Base-by-base conservation (phyloP, 2,797 vertebrate genomes). In the Melanotaenia pygmaea region DNA sequence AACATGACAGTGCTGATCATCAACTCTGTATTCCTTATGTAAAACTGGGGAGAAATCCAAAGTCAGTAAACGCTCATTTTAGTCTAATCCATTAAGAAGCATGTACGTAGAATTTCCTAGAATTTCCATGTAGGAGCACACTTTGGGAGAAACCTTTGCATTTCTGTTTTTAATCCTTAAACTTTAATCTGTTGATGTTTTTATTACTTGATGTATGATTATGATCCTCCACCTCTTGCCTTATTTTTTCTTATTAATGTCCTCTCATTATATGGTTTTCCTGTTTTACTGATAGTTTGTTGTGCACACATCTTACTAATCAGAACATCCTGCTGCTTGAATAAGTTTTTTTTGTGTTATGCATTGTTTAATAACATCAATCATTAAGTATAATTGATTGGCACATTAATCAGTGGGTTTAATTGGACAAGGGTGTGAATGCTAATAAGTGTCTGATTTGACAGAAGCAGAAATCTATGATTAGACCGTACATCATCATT, bases 301-400 rank as follows among this genome's bases (percentile, higher is more conserved):
- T 79, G 59, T 66, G 68, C 76, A 64, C 53, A 75, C 70, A 69
- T 63, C 80, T 81, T 76, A 75, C 85, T 86, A 85, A 87, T 83
- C 79, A 59, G 62, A 79, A 76, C 76, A 78, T 81, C 86, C 85
- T 7, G 67, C 81, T 87, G 85, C 77, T 87, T 73, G 62, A 81
- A 64, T 2, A 56, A 82, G 83, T 70, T 78, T 87, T 80, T 77
- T 32, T 66, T 45, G n/a, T 89, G 78, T 85, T 74, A 69, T 47
- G 88, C 83, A 87, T 83, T 87, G 76, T 90, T 83, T 72, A 72
- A 58, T 75, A 83, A 88, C 82, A 84, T 70, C 82, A 76, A 89
- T 92, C 89, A 88, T 91, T 88, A 84, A 75, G 77, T 90, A 82
- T 64, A 77, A 85, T 84, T 89, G 91, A 92, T 90, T 91, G 86